Evolutionary conservation across 92 coral and sea anemone species (phyloP), one percentile per base, ranked within the genome.

Genomic region (Actinostola sp.): DNA sequence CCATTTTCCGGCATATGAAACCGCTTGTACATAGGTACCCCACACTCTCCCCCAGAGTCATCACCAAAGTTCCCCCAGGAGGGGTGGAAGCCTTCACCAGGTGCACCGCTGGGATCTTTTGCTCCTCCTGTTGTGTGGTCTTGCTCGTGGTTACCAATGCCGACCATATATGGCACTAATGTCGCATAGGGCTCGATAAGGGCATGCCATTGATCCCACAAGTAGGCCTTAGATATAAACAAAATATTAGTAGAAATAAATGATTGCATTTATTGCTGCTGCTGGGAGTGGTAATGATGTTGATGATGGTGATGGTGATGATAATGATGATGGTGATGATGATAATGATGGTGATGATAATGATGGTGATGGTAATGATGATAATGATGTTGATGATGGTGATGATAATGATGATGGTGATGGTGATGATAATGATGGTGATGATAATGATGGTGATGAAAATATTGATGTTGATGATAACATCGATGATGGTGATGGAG

Each of bases 131-230:
- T 79, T 24, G 71, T 64, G 52, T 89, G 96, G 51, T 89, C 96
- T 49, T 89, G 96, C 32, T 89, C 96, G 51, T 89, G 96, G 66
- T 86, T 89, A 1, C 96, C 96, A 38, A 85, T 80, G 21, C 96
- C 91, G 11, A 89, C 96, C 96, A 89, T 89, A 46, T 89, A 89
- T 54, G 96, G 96, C 17, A 77, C 91, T 17, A 78, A 56, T 24
- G 91, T 89, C 25, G 96, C 79, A 33, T 89, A 89, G 21, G 96
- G 91, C 50, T 89, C 88, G 35, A 89, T 78, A 35, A 89, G 75
- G 0, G 91, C 88, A 85, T 89, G 96, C 96, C 96, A 89, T 35
- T 86, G 80, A 33, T 89, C 96, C 96, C 96, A 89, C 25, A 89
- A 76, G 65, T 89, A 89, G 7, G 85, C 87, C 96, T 89, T 29